These are phyloP conservation scores for Sialia sialis DNA, from an alignment of 2,113 vertebrate genomes.

Conservation along the genomic window DNA sequence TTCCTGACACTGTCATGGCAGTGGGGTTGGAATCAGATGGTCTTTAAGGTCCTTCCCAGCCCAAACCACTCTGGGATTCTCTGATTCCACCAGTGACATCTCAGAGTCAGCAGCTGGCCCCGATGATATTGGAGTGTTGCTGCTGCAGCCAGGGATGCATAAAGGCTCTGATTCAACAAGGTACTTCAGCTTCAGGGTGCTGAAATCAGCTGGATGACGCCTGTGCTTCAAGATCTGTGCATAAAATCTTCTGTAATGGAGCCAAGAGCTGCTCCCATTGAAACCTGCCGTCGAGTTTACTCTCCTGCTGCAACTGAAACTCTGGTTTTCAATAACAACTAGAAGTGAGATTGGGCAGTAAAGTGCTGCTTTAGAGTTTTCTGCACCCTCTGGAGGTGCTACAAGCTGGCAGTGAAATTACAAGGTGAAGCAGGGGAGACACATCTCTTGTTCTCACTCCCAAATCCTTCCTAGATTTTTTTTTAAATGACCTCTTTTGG, in stretches of 20 bases:
- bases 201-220: constrained; percentile 14
- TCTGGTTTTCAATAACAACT: not conserved
- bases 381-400: not conserved
- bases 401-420: not conserved
- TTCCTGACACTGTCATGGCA: not conserved
- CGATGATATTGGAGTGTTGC: not conserved
- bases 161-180: constrained; percentile 37
- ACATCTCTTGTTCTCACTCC: not conserved
- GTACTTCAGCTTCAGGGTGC: not conserved
- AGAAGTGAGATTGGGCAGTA: not conserved
- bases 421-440: not conserved
- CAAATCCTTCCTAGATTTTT: not conserved
- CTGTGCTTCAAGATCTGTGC: not conserved
- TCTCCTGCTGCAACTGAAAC: not conserved
- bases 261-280: not conserved
- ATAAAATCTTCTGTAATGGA: not conserved
- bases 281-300: not conserved
- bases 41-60: not conserved
- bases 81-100: not conserved
- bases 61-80: not conserved
- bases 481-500: not conserved
- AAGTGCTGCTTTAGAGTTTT: not conserved
- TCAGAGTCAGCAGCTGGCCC: not conserved
- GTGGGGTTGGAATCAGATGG: not conserved
- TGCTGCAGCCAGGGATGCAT: not conserved